Base-by-base conservation (phyloP, 2,797 vertebrate genomes). In the Staurois parvus region DNA sequence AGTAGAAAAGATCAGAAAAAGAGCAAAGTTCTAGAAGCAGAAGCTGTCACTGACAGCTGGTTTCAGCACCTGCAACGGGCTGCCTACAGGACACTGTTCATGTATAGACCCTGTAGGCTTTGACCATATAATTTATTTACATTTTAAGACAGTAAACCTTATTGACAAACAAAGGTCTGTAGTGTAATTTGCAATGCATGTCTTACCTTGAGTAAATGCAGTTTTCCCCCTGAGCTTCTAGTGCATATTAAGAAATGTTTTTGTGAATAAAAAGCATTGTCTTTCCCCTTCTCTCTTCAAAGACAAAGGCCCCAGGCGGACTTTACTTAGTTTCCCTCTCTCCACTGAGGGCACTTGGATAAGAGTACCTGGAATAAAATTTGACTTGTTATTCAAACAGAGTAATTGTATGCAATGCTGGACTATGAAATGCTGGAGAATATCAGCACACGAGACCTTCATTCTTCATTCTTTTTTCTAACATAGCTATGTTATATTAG, bases 231-330 rank as follows among this genome's bases (percentile, higher is more conserved):
- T 2, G 98, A 99, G 91, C 98, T 99, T 91, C 98, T 96, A 1
- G 98, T 99, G 91, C 98, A 99, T 90, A 99, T 96, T 72, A 99
- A 94, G 88, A 99, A 99, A 93, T 99, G 98, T 88, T 99, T n/a
- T 99, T 88, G 98, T 99, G 90, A 99, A 99, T 88, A 99, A 95
- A 94, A 99, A 99, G 90, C 98, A 99, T 90, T 99, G 98, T 56
- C 98, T 95, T 91, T 99, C 98, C 84, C 97, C 98, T 94, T 99
- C 98, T 91, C 98, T 99, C 94, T 99, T 99, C 91, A 99, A 93
- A 87, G 98, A 99, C 56, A 99, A 92, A 1, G 98, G 98, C 83
- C 97, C 98, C 90, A 99, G 93, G 8, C 98, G 98, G 89, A 99
- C 98, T 92, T 99, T 99, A 87, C 98, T 98, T 10, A 99, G 95